Evolutionary conservation across 2,113 vertebrate species (phyloP), one percentile per base, ranked within the genome.

Genomic region (Paramormyrops kingsleyae): DNA sequence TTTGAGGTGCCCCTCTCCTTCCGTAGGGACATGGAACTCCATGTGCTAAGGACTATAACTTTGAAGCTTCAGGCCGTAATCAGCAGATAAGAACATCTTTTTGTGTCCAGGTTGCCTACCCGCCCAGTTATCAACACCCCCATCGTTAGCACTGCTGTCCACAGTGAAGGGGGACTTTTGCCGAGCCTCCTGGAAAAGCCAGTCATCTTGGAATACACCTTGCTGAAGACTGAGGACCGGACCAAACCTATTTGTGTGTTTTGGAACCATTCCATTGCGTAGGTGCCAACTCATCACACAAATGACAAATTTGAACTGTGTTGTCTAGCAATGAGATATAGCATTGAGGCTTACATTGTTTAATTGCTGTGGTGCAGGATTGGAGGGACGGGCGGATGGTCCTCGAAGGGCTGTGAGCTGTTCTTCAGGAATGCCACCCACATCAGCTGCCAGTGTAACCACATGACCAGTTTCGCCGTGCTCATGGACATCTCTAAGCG

Each of bases 401-500:
- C 97, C 0, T 96, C 97, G 90, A 96, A 93, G 92, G 97, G 97
- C 13, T 98, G 97, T 70, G 97, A 97, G 89, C 94, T 98, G 27
- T 93, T 97, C 90, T 96, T 94, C 90, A 95, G 97, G 91, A 98
- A 97, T 94, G 93, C 91, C 84, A 97, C 95, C 42, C 97, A 97
- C 12, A 91, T 97, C 0, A 88, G 94, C 89, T 98, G 97, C 91
- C 97, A 94, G 89, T 98, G 97, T 92, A 95, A 94, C 92, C 97
- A 96, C 5, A 80, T 96, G 46, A 92, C 95, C 93, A 97, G 97
- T 94, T 96, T 95, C 5, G 97, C 97, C 0, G 97, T 98, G 89
- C 95, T 98, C 56, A 98, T 98, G 97, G 97, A 98, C 88, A 91
- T 98, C 91, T 98, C 97, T 0, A 95, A 97, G 91, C 95, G 97